phyloP scores from a whole-genome alignment of 2,113 vertebrate species.

The Myocastor coypus region DNA sequence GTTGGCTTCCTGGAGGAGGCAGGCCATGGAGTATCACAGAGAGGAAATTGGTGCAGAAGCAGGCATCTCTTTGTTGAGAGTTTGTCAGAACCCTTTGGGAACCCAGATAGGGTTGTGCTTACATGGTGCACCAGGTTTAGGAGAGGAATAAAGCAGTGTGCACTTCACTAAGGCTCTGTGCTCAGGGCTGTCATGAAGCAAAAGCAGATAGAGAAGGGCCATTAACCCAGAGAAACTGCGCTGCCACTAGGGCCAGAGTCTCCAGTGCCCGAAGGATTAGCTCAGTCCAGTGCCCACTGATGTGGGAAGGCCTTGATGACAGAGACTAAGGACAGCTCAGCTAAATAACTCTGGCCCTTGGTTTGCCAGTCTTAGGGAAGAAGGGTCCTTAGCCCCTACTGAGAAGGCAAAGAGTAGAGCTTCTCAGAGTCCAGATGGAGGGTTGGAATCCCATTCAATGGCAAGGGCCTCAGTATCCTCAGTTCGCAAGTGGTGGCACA shows the following conservation, averaged over 20 bases:
- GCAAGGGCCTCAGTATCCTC: neutral
- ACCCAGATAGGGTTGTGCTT: neutral
- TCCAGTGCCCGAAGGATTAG: neutral
- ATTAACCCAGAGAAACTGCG: neutral
- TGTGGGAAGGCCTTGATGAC: neutral
- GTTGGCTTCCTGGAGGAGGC: constrained; percentile 52
- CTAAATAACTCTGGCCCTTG: neutral
- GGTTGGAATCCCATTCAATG: neutral
- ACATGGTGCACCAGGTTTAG: neutral
- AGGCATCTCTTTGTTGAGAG: neutral
- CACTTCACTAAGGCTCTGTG: neutral
- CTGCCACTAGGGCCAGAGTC: neutral
- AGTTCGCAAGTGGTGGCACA: neutral
- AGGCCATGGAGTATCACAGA: neutral
- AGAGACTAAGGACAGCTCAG: neutral
- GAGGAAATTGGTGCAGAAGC: neutral
- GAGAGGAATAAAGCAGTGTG: neutral
- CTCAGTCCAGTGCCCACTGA: neutral
- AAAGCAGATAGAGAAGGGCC: neutral
- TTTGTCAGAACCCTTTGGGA: neutral
- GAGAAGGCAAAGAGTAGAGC: neutral
- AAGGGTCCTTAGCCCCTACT: neutral
- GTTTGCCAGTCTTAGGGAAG: neutral
- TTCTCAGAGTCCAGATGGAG: neutral
- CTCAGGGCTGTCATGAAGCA: neutral